phyloP scores from a whole-genome alignment of 2,888 invertebrate species.

The Endomychus coccineus region DNA sequence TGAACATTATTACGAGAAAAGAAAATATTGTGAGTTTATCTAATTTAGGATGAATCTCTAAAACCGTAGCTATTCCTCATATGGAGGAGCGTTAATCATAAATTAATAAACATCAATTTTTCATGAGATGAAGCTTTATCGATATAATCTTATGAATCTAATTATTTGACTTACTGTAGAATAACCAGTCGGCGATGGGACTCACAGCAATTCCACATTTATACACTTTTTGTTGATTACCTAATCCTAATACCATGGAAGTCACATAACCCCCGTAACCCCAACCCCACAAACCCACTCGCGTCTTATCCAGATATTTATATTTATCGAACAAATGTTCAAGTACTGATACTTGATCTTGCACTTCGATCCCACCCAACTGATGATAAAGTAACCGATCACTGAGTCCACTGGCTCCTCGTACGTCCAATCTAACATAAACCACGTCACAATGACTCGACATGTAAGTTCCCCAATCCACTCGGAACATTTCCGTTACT shows the following conservation, averaged over 20 bases:
- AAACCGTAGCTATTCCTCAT: too few species aligned
- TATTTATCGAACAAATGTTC: slow-evolving; percentile 74
- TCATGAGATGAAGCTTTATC: too few species aligned
- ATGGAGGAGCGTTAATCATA: too few species aligned
- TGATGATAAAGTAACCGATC: slow-evolving; percentile 73
- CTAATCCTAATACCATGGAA: slow-evolving; percentile 78
- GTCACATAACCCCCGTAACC: slow-evolving; percentile 94
- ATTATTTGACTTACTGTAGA: slow-evolving; percentile 93
- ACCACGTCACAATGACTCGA: slow-evolving; percentile 85
- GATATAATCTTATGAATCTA: too few species aligned
- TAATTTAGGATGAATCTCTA: too few species aligned
- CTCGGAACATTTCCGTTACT: slow-evolving; percentile 78
- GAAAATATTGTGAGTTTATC: too few species aligned
- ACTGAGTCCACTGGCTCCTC: slow-evolving; percentile 63
- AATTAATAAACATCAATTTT: too few species aligned
- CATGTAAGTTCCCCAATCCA: slow-evolving; percentile 92
- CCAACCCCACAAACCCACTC: slow-evolving; percentile 95
- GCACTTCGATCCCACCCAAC: slow-evolving; percentile 83
- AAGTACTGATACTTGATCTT: slow-evolving; percentile 83
- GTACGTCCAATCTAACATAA: slow-evolving; percentile 83
- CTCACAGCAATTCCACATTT: slow-evolving; percentile 92
- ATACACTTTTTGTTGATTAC: slow-evolving; percentile 67
- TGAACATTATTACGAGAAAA: too few species aligned
- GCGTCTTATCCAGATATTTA: slow-evolving; percentile 76
- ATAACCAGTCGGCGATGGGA: slow-evolving; percentile 92